Conservation (phyloP, 1,140 invertebrate species). For the Mamestra configurata region DNA sequence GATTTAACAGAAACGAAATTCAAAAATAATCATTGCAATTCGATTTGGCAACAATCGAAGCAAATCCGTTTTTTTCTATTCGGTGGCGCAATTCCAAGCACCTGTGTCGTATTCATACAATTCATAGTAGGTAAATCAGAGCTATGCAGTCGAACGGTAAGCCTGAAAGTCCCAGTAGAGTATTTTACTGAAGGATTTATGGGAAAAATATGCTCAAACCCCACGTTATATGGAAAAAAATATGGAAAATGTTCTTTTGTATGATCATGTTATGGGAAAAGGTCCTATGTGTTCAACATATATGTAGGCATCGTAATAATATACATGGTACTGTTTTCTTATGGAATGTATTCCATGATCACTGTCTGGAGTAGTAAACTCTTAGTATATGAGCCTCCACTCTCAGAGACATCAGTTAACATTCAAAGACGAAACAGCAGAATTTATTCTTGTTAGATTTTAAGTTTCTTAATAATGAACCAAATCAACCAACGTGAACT, state of each 20-base stretch:
- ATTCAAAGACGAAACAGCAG: too few species aligned
- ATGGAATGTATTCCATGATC: too few species aligned
- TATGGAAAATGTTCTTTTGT: neutral
- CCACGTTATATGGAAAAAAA: neutral
- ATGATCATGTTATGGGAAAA: neutral
- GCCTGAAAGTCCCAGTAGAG: neutral
- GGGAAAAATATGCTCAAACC: neutral
- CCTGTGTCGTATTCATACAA: neutral
- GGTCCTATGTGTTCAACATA: neutral
- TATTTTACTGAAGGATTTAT: neutral
- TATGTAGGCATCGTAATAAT: neutral
- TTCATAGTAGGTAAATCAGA: neutral
- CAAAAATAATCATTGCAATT: too few species aligned
- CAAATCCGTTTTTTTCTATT: neutral
- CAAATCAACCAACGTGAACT: too few species aligned
- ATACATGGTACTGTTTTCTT: too few species aligned
- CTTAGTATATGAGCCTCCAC: too few species aligned
- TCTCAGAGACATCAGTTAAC: too few species aligned
- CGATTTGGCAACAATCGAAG: neutral
- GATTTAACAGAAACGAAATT: too few species aligned
- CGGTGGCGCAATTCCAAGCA: neutral
- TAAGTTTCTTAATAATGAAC: too few species aligned
- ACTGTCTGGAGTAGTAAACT: too few species aligned
- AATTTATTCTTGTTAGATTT: too few species aligned
- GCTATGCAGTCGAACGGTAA: neutral